Evolutionary conservation across 2,113 vertebrate species (phyloP).

Genomic region (Peromyscus maniculatus): DNA sequence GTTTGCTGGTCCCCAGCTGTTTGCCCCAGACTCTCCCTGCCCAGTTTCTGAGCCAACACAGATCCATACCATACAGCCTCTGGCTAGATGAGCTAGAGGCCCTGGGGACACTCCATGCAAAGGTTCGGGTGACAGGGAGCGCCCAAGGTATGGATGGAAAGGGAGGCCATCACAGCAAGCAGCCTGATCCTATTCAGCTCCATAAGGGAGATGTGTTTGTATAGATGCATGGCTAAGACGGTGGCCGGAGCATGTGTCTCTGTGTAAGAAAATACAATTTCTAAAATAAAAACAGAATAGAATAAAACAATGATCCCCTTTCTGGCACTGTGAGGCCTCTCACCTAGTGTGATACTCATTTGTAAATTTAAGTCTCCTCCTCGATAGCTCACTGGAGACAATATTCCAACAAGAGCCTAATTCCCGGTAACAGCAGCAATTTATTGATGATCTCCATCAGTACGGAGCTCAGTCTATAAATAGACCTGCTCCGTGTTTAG

Average conservation of each 20-base stretch:
- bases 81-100: neutral
- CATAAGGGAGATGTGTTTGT: fast-evolving
- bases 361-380: neutral
- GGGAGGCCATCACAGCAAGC: neutral
- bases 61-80: neutral
- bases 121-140: neutral
- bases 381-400: neutral
- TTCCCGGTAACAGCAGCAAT: neutral
- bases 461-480: neutral
- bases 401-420: neutral
- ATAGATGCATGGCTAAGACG: fast-evolving
- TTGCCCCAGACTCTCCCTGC: neutral
- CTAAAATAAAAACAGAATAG: neutral
- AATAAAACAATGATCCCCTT: neutral
- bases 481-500: neutral
- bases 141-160: neutral
- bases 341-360: no score
- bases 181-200: neutral
- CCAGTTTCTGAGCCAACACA: neutral
- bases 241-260: neutral
- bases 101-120: neutral
- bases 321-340: neutral
- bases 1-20: neutral
- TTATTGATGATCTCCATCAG: neutral
- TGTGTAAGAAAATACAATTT: neutral